Evolutionary conservation across 2,797 vertebrate genomes (phyloP).

Genomic region (Brachyalestes nurse): DNA sequence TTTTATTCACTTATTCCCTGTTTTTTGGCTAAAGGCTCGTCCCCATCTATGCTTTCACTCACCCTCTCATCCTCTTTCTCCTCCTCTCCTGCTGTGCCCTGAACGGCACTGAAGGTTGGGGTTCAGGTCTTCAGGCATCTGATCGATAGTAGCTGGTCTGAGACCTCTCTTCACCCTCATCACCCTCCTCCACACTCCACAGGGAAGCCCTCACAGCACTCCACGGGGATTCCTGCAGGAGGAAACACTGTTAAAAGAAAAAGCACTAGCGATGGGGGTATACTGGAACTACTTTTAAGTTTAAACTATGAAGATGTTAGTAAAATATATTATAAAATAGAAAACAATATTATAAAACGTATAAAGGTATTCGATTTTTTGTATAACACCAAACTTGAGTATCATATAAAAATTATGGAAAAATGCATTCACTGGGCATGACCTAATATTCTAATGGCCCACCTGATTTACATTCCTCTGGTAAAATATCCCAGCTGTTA

Average conservation of each 20-base stretch:
- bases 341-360: too few species aligned
- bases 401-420: too few species aligned
- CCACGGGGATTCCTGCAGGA: neutral
- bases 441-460: too few species aligned
- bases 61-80: neutral
- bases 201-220: constrained; percentile 1
- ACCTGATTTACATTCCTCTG: too few species aligned
- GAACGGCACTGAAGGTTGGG: neutral
- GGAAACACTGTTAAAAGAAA: neutral
- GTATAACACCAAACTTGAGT: too few species aligned
- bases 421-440: too few species aligned
- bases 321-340: too few species aligned
- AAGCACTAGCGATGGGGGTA: too few species aligned
- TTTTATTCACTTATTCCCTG: neutral
- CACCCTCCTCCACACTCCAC: neutral
- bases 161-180: constrained; percentile 4
- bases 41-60: neutral
- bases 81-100: neutral
- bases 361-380: too few species aligned
- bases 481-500: too few species aligned
- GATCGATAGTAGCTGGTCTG: constrained; percentile 13
- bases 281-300: neutral
- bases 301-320: neutral
- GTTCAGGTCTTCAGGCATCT: constrained; percentile 9
- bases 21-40: neutral